Evolutionary conservation across 2,888 invertebrate genomes (phyloP).

Genomic region (Melanostoma scalare): DNA sequence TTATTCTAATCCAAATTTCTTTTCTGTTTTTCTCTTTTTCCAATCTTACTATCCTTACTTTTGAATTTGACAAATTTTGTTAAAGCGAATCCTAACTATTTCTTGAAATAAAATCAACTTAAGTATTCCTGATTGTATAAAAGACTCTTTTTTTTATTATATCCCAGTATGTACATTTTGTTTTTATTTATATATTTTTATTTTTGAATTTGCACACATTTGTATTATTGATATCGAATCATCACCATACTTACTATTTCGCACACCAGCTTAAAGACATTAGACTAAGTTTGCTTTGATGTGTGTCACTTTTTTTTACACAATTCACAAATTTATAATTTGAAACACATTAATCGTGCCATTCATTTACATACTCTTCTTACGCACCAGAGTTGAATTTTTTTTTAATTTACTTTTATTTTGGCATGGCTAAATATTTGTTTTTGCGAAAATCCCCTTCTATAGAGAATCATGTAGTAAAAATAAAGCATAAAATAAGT

Average conservation of each 20-base stretch:
- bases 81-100: conserved; percentile 6
- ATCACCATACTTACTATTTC: conserved; percentile 32
- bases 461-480: no score
- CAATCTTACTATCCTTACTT: conserved; percentile 2
- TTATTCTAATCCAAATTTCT: conserved; percentile 30
- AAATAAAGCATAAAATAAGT: no score
- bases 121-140: conserved; percentile 30
- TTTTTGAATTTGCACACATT: conserved; percentile 55
- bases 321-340: conserved; percentile 42
- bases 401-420: conserved; percentile 27
- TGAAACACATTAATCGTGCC: conserved; percentile 45
- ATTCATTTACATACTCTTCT: conserved; percentile 9
- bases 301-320: conserved; percentile 32
- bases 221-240: conserved; percentile 14
- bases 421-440: conserved; percentile 54
- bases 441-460: no score
- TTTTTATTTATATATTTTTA: conserved; percentile 16
- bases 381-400: background rate
- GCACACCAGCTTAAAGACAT: conserved; percentile 44
- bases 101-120: conserved; percentile 6
- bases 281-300: conserved; percentile 57
- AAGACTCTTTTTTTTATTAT: conserved; percentile 61
- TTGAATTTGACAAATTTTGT: conserved; percentile 25
- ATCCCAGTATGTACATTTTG: conserved; percentile 70
- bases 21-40: conserved; percentile 26